Evolutionary conservation across 2,113 vertebrate species (phyloP).

Genomic region (Hippopotamus amphibius): DNA sequence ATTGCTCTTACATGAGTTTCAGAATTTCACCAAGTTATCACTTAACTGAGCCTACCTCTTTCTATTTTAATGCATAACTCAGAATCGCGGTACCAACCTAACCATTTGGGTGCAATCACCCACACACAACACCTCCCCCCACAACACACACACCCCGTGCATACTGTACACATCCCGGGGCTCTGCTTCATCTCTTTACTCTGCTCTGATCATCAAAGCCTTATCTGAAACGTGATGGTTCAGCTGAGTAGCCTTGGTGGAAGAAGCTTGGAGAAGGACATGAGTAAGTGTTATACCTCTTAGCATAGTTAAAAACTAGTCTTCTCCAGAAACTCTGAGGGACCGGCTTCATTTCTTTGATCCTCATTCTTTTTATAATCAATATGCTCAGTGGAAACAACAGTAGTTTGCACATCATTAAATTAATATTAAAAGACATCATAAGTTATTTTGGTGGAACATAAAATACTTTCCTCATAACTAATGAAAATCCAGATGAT

Average conservation of each 20-base stretch:
- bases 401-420: not conserved
- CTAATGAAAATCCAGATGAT: not conserved
- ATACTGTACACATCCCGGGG: accelerated
- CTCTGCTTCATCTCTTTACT: not conserved
- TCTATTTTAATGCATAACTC: not conserved
- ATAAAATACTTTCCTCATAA: not conserved
- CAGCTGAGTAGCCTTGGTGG: not conserved
- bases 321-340: not conserved
- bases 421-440: not conserved
- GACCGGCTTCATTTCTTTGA: not conserved
- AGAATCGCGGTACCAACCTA: not conserved
- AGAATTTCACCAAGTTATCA: not conserved
- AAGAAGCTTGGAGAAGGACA: not conserved
- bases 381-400: not conserved
- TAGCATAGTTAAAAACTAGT: not conserved
- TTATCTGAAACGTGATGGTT: not conserved
- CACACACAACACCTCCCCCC: accelerated
- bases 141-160: too few relatives aligned
- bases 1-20: not conserved
- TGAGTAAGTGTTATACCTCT: not conserved
- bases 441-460: not conserved
- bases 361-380: not conserved
- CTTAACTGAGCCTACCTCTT: not conserved
- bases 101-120: not conserved
- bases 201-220: not conserved